These are phyloP conservation scores for Rugalucina vietnamica DNA, from an alignment of 2,888 invertebrate species.

Conservation along the genomic window DNA sequence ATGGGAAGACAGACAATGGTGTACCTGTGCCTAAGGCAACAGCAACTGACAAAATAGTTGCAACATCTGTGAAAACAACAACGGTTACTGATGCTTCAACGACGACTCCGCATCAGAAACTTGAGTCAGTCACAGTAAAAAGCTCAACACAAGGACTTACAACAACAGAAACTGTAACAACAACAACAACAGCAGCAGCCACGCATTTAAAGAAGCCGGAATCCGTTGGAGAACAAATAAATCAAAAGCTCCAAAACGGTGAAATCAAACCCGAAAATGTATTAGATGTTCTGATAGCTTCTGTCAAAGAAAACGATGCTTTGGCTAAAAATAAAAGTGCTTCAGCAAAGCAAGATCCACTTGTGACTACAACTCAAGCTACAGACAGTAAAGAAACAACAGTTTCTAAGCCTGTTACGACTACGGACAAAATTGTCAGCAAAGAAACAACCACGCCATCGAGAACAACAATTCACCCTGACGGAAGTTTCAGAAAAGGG, in stretches of 20 bases:
- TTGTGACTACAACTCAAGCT: background rate
- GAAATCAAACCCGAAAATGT: background rate
- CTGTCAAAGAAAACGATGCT: background rate
- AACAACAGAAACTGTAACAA: background rate
- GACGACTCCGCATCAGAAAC: background rate
- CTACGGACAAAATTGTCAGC: background rate
- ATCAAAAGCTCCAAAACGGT: background rate
- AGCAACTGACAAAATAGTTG: background rate
- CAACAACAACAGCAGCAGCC: background rate
- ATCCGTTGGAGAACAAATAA: background rate
- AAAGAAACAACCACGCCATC: background rate
- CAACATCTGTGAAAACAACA: background rate
- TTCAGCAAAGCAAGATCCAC: background rate
- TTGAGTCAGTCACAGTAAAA: background rate
- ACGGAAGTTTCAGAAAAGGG: conserved; percentile 46
- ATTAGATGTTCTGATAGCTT: background rate
- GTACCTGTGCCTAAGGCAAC: background rate
- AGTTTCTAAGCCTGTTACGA: background rate
- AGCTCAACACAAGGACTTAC: background rate
- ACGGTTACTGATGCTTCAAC: background rate
- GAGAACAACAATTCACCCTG: background rate
- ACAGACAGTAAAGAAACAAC: background rate
- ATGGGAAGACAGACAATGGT: conserved; percentile 1
- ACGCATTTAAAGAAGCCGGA: background rate
- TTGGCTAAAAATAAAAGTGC: background rate